Evolutionary conservation across 2,113 vertebrate genomes (phyloP).

Genomic region (Peromyscus maniculatus): DNA sequence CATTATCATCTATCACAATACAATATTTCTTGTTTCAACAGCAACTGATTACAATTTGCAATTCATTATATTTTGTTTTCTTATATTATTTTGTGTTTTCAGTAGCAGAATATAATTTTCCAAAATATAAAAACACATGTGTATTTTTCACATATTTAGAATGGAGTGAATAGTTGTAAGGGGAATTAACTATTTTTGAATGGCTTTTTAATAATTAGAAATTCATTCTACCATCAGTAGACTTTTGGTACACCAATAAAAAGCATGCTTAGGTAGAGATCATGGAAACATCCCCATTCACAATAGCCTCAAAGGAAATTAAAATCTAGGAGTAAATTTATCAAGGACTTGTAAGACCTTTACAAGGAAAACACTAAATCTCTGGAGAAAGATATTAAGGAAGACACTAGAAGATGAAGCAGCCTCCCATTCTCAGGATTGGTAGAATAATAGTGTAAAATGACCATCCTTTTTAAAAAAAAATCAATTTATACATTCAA

Average conservation of each 20-base stretch:
- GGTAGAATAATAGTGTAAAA: background rate
- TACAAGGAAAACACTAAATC: background rate
- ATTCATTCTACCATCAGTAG: background rate
- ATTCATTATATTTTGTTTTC: background rate
- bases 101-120: background rate
- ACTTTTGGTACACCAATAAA: background rate
- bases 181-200: background rate
- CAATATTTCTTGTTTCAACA: background rate
- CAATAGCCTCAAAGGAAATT: background rate
- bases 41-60: background rate
- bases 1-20: background rate
- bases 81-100: background rate
- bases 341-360: background rate
- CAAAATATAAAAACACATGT: background rate
- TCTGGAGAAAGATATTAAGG: background rate
- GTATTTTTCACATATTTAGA: background rate
- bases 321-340: background rate
- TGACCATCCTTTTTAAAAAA: background rate
- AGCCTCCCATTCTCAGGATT: background rate
- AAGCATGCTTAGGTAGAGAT: background rate
- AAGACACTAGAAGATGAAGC: background rate
- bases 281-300: background rate
- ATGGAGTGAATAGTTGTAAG: background rate
- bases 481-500: background rate
- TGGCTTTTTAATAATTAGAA: slow-evolving; percentile 48